A percentile compares a stretch with the other conserved stretches of the same genome.
These are phyloP conservation scores for Spialia ferax DNA, from an alignment of 2,888 invertebrate species.

Conservation along the genomic window DNA sequence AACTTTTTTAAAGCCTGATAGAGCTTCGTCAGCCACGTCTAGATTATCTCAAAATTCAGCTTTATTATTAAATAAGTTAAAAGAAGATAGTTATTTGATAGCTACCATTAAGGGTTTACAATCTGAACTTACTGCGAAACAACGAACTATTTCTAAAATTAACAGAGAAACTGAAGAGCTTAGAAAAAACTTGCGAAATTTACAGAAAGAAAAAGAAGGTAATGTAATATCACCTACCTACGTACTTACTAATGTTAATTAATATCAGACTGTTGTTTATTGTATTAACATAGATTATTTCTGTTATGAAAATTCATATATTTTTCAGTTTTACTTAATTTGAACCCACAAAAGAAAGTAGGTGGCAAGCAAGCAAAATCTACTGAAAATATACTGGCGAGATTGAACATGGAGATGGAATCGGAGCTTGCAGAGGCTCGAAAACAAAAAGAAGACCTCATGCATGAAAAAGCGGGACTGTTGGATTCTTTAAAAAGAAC, in stretches of 20 bases:
- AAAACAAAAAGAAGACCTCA: slow-evolving; percentile 79
- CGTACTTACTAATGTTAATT: background rate
- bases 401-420: slow-evolving; percentile 75
- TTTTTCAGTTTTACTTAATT: slow-evolving; percentile 53
- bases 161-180: slow-evolving; percentile 92
- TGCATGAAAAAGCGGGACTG: slow-evolving; percentile 83
- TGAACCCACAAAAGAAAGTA: slow-evolving; percentile 74
- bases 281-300: background rate
- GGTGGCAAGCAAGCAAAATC: slow-evolving; percentile 68
- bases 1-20: slow-evolving; percentile 70
- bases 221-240: background rate
- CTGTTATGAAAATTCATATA: background rate
- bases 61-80: slow-evolving; percentile 79
- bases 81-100: slow-evolving; percentile 92
- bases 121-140: slow-evolving; percentile 90
- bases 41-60: slow-evolving; percentile 85
- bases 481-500: slow-evolving; percentile 90
- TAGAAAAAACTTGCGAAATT: slow-evolving; percentile 90
- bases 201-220: slow-evolving; percentile 92
- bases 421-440: slow-evolving; percentile 73
- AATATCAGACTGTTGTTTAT: background rate
- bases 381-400: slow-evolving; percentile 71
- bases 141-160: slow-evolving; percentile 90
- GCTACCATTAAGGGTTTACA: slow-evolving; percentile 93
- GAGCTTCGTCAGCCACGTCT: slow-evolving; percentile 79